Evolutionary conservation across 2,797 vertebrate genomes (phyloP), one percentile per base, ranked within the genome.

Genomic region (Thunnus albacares): DNA sequence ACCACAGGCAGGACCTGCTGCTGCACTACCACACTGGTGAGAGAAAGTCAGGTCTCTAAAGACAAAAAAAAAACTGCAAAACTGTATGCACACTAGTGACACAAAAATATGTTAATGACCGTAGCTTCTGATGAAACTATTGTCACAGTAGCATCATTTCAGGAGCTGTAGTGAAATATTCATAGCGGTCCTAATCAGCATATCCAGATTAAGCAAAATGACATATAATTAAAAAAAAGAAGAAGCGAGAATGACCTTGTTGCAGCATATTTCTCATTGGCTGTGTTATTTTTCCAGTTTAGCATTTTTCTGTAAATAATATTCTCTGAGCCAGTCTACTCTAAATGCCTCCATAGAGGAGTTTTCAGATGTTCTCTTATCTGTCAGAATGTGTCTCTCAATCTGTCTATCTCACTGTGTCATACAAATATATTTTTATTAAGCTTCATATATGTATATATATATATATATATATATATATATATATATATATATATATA

Each of bases 11-110:
- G 14, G 91, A 92, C 74, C 84, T 99, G 73, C 33, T 89, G 3
- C 93, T 98, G 67, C 89, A 89, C 83, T 97, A 96, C 2, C 94
- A 97, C 77, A 97, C 96, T 87, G 97, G 97, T 98, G 81, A 86
- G 69, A 73, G 24, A 55, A 17, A 43, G 5, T 14, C n/a, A 30
- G 8, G 1, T 52, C 15, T 49, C 17, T 47, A 4, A 62, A 43
- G 53, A 18, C 4, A 52, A 20, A 35, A 8, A 47, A 51, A 57
- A 52, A 6, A 6, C 30, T 15, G 14, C n/a, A 28, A 43, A 41
- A 62, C 18, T 13, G 28, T 38, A 4, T 26, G 5, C 18, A 60
- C 22, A 17, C 38, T 6, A 22, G 14, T 61, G 43, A 35, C 26
- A 41, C 13, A 33, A 45, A 41, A 28, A 9, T 20, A 64, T n/a